These are phyloP conservation scores for Acleris sparsana DNA, from an alignment of 2,888 invertebrate genomes.

Conservation along the genomic window DNA sequence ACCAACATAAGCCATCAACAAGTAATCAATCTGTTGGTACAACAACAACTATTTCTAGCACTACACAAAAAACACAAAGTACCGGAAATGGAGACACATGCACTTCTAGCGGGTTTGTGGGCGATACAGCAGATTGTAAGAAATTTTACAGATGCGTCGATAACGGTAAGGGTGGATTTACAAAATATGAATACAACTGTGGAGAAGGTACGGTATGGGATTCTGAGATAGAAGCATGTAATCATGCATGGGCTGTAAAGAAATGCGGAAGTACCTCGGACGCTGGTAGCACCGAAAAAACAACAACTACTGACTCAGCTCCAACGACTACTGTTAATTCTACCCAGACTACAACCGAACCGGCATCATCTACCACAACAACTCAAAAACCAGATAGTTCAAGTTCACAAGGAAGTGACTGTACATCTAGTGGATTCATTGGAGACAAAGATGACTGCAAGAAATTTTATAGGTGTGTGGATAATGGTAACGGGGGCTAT, in stretches of 20 bases:
- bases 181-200: slow-evolving; percentile 82
- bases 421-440: slow-evolving; percentile 86
- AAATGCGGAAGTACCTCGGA: slow-evolving; percentile 38
- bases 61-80: slow-evolving; percentile 1
- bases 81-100: slow-evolving; percentile 43
- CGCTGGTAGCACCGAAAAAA: slow-evolving; percentile 13
- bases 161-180: slow-evolving; percentile 71
- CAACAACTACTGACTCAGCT: slow-evolving; percentile 26
- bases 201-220: slow-evolving; percentile 86
- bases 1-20: slow-evolving; percentile 17
- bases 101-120: slow-evolving; percentile 83
- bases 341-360: slow-evolving; percentile 40
- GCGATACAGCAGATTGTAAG: slow-evolving; percentile 80
- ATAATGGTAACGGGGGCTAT: slow-evolving; percentile 83
- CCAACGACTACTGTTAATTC: slow-evolving; percentile 38
- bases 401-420: slow-evolving; percentile 48
- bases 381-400: slow-evolving; percentile 34
- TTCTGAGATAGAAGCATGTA: slow-evolving; percentile 80
- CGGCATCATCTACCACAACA: slow-evolving; percentile 33
- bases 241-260: slow-evolving; percentile 79
- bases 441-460: slow-evolving; percentile 87
- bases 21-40: slow-evolving; percentile 14
- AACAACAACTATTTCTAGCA: slow-evolving; percentile 7
- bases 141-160: slow-evolving; percentile 88
- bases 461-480: slow-evolving; percentile 90